These are phyloP conservation scores for Heptranchias perlo DNA, from an alignment of 2,113 vertebrate genomes.

Conservation along the genomic window DNA sequence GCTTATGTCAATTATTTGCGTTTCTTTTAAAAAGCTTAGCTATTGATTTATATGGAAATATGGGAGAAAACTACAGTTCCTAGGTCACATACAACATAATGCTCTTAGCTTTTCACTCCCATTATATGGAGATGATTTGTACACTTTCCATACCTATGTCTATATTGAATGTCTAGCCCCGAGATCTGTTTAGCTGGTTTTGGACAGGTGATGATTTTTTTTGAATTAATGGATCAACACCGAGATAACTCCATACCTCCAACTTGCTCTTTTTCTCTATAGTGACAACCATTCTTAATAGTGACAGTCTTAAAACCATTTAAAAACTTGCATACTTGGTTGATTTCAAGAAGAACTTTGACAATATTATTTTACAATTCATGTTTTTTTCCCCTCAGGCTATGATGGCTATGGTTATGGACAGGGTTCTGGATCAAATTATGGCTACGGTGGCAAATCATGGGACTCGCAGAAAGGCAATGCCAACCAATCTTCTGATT, in stretches of 20 bases:
- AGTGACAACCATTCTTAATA: not conserved
- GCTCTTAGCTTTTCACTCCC: not conserved
- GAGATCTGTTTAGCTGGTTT: not conserved
- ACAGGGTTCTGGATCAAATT: slow-evolving; percentile 53
- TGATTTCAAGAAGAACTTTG: not conserved
- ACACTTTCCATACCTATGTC: not conserved
- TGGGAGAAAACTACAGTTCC: not conserved
- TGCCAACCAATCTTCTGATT: slow-evolving; percentile 61
- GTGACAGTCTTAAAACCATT: not conserved
- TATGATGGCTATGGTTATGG: slow-evolving; percentile 60
- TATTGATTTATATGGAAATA: not conserved
- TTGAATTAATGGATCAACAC: not conserved
- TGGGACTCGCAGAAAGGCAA: slow-evolving; percentile 54
- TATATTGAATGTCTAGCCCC: not conserved
- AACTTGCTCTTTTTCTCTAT: not conserved
- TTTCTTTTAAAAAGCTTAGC: not conserved
- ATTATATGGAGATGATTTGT: not conserved
- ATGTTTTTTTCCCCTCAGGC: slow-evolving; percentile 47
- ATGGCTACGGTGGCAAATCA: slow-evolving; percentile 57
- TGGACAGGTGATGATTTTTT: not conserved
- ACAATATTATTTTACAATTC: not conserved
- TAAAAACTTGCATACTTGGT: not conserved
- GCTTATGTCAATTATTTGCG: not conserved
- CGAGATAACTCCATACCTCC: not conserved
- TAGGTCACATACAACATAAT: not conserved